These are phyloP conservation scores for Psix sp. DNA, from an alignment of 1,140 invertebrate genomes.

Conservation along the genomic window DNA sequence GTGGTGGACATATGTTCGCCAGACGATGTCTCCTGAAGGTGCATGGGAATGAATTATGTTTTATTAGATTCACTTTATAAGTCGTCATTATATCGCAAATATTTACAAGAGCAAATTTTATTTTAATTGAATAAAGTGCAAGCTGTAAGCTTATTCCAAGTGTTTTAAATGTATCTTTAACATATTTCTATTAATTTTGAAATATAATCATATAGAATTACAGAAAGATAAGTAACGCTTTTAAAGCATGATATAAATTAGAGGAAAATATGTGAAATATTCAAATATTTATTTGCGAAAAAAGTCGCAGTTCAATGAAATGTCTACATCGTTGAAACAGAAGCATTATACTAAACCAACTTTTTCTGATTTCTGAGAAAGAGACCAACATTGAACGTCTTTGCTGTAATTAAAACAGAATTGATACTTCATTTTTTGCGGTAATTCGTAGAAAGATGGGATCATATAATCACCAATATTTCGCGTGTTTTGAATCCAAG, in stretches of 20 bases:
- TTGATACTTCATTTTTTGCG: slow-evolving; percentile 25
- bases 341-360: slow-evolving; percentile 11
- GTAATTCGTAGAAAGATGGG: slow-evolving; percentile 46
- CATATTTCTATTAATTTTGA: too few relatives aligned
- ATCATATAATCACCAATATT: slow-evolving; percentile 41
- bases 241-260: too few relatives aligned
- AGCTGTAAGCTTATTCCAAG: too few relatives aligned
- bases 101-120: too few relatives aligned
- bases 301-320: neutral
- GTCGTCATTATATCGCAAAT: slow-evolving; percentile 41
- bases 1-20: slow-evolving; percentile 67
- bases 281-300: too few relatives aligned
- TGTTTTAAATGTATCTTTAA: too few relatives aligned
- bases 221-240: too few relatives aligned
- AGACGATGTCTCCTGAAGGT: slow-evolving; percentile 68
- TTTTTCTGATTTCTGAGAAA: slow-evolving; percentile 33
- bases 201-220: too few relatives aligned
- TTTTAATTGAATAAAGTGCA: too few relatives aligned
- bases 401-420: slow-evolving; percentile 31
- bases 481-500: slow-evolving; percentile 44
- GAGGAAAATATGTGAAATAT: too few relatives aligned
- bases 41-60: slow-evolving; percentile 70
- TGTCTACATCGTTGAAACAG: neutral
- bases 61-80: slow-evolving; percentile 61
- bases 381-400: slow-evolving; percentile 19